Base-by-base conservation (phyloP, 2,113 vertebrate species). In the Microtus montanus region DNA sequence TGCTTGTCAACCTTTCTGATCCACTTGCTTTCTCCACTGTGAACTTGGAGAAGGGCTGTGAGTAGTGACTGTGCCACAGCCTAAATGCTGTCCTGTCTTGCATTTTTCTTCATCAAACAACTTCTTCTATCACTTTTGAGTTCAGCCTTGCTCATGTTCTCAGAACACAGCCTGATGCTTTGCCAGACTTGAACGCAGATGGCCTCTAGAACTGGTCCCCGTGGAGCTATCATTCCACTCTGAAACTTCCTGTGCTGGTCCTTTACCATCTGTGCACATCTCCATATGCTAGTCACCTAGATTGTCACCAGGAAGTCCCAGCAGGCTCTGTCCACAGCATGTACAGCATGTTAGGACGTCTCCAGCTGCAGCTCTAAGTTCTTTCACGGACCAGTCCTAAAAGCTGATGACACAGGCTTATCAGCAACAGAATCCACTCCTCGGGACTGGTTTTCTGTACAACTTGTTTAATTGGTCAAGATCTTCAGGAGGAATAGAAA, bases 241-340 rank as follows among this genome's bases (percentile, higher is more conserved):
- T 47, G 82, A 20, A 66, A 28, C 61, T 28, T 20, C 26, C 22
- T 41, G 54, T 7, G 10, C 79, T 63, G 58, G 78, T 35, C 54
- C 38, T 63, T 61, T 19, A 30, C 8, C 15, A 4, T 44, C 8
- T 1, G 38, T 4, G 0, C 6, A 8, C 22, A 9, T 47, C 41
- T 66, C 15, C 47, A 41, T 33, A 12, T 22, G 66, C 41, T 35
- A 6, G 63, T 47, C 9, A 33, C 47, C 41, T 11, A 47, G 28
- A 47, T 3, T 44, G 26, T 30, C 28, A 47, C n/a, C 5, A 68
- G 41, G 4, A 47, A 22, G 63, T 22, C 30, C 75, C 63, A 68
- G 15, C 35, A 22, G 10, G 5, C 44, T 33, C 10, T 13, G 41
- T 66, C 5, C 7, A 19, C 38, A 49, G 19, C 26, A 1, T 11